Evolutionary conservation across 2,113 vertebrate species (phyloP).

Genomic region (Camelus dromedarius): DNA sequence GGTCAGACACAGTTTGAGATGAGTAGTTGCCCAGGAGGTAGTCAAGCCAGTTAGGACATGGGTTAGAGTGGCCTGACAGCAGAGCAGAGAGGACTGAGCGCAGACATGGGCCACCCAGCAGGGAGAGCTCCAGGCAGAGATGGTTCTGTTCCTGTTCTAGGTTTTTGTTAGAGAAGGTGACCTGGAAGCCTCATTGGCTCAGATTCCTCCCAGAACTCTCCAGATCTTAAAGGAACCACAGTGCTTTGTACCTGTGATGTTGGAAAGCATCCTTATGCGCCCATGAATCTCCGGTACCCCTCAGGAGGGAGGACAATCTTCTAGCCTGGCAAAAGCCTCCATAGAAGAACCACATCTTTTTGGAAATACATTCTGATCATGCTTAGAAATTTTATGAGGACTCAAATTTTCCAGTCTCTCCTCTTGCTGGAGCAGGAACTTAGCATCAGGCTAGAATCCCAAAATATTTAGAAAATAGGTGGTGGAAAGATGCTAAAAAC

Average conservation of each 20-base stretch:
- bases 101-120: not conserved
- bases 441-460: not conserved
- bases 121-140: not conserved
- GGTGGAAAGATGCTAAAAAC: not conserved
- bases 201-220: not conserved
- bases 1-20: not conserved
- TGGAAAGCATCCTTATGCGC: not conserved
- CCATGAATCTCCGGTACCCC: not conserved
- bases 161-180: not conserved
- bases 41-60: not conserved
- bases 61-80: not conserved
- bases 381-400: not conserved
- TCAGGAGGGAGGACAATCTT: not conserved
- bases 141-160: not conserved
- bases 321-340: not conserved
- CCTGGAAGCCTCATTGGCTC: not conserved
- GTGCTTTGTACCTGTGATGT: not conserved
- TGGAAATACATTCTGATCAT: not conserved
- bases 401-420: not conserved
- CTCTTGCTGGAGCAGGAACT: not conserved
- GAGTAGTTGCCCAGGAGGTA: not conserved
- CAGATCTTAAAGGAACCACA: not conserved
- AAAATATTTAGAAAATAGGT: constrained; percentile 2
- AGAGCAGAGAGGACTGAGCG: not conserved
- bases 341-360: not conserved